A percentile compares a stretch with the other conserved stretches of the same genome.
Conservation (phyloP, 2,797 vertebrate genomes). For the Kryptolebias ocellatus region DNA sequence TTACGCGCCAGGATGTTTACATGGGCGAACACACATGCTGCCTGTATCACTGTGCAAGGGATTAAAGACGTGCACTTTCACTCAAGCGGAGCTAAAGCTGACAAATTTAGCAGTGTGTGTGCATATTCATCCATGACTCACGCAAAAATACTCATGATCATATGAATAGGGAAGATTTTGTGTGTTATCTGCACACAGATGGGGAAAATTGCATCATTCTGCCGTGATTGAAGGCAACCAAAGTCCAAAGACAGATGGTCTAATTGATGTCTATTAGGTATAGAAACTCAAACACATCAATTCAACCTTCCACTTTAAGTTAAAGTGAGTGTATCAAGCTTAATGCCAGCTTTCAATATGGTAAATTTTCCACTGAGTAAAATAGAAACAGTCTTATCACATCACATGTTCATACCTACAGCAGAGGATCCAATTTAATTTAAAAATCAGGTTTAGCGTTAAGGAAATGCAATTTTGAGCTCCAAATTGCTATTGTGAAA, state of each 20-base stretch:
- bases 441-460: not conserved
- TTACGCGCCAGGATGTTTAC: constrained; percentile 74
- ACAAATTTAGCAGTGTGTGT: not conserved
- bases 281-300: too few species aligned
- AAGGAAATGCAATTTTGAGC: not conserved
- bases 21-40: constrained; percentile 59
- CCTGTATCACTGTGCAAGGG: constrained; percentile 35
- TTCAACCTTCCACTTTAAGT: too few species aligned
- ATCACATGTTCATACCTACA: not conserved
- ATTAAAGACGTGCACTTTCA: constrained; percentile 35
- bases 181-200: not conserved
- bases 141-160: not conserved
- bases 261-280: too few species aligned
- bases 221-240: too few species aligned
- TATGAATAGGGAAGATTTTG: not conserved
- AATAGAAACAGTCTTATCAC: too few species aligned
- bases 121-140: not conserved
- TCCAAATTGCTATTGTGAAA: not conserved
- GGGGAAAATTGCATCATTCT: not conserved
- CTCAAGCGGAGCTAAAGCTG: constrained; percentile 6
- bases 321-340: too few species aligned
- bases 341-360: too few species aligned
- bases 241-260: too few species aligned
- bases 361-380: too few species aligned
- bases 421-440: not conserved